Evolutionary conservation across 2,113 vertebrate genomes (phyloP), one percentile per base, ranked within the genome.

Genomic region (Sinocyclocheilus anshuiensis): DNA sequence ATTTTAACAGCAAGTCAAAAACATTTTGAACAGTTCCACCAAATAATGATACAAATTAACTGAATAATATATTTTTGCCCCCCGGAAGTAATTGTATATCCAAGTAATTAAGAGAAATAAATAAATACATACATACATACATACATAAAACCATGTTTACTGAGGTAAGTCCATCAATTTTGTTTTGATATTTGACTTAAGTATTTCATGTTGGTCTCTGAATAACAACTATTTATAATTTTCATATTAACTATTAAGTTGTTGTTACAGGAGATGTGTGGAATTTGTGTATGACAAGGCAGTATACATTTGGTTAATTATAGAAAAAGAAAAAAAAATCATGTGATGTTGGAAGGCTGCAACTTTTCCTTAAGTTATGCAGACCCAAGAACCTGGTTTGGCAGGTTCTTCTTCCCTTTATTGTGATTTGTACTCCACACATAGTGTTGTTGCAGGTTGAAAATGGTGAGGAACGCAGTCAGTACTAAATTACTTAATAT

Each of bases 401-500:
- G 11, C 61, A 45, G 79, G 79, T 81, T 29, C 4, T 82, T 82
- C 42, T 82, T 50, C n/a, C 4, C 26, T 26, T 42, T 65, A 53
- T 8, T 59, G 18, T 45, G 26, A 26, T 50, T 67, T 71, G 65
- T 8, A 45, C 8, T 22, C 69, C 42, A 75, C 39, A 24, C 39
- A 45, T 74, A 74, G 4, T 45, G 20, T 45, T 74, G 71, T n/a
- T 45, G 20, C 71, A 45, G 36, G 71, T n/a, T n/a, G 10, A 24
- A 45, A 74, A 42, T 42, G 71, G 36, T 74, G 36, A 71, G 67
- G 33, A 71, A 63, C 7, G 10, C 29, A 20, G 16, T 42, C 20
- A n/a, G 71, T 74, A 74, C 20, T 42, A 12, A 71, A 20, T 33
- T 2, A 45, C 42, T 45, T 45, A 10, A 45, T 45, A 10, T 33